A percentile compares a stretch with the other conserved stretches of the same genome.
Evolutionary conservation across 2,797 vertebrate species (phyloP).

Genomic region (Lagorchestes hirsutus): DNA sequence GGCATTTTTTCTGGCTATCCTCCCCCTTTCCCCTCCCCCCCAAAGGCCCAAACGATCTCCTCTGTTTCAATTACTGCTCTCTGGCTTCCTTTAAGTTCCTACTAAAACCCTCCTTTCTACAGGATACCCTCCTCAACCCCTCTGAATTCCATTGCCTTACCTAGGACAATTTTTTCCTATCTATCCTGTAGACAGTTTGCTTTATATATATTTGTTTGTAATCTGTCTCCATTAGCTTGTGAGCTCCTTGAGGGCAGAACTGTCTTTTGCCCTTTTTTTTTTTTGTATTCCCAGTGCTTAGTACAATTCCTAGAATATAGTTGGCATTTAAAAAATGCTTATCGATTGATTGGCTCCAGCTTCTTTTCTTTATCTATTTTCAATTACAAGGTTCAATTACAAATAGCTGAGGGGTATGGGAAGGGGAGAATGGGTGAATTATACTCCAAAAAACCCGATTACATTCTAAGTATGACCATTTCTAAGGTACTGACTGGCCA

Average conservation of each 20-base stretch:
- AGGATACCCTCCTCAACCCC: background rate
- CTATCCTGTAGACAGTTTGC: background rate
- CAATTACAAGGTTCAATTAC: conserved; percentile 58
- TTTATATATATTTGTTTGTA: background rate
- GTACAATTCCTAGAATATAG: background rate
- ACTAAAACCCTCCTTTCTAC: no score
- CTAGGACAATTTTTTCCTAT: background rate
- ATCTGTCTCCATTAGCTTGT: background rate
- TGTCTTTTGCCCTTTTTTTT: conserved; percentile 16
- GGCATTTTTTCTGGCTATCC: background rate
- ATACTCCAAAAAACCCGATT: background rate
- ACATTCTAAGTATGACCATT: background rate
- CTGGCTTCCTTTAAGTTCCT: no score
- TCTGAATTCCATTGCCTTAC: background rate
- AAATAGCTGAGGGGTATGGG: background rate
- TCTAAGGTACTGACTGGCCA: conserved; percentile 8
- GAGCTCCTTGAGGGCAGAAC: background rate
- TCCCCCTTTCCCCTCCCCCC: no score
- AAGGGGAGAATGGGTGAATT: conserved; percentile 47
- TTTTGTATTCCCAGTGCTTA: background rate
- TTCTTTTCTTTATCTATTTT: conserved; percentile 58
- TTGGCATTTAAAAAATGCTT: background rate
- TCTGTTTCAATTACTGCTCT: no score
- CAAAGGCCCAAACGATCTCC: background rate
- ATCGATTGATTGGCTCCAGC: background rate